phyloP scores from a whole-genome alignment of 2,797 vertebrate genomes.

The Chiloscyllium punctatum region DNA sequence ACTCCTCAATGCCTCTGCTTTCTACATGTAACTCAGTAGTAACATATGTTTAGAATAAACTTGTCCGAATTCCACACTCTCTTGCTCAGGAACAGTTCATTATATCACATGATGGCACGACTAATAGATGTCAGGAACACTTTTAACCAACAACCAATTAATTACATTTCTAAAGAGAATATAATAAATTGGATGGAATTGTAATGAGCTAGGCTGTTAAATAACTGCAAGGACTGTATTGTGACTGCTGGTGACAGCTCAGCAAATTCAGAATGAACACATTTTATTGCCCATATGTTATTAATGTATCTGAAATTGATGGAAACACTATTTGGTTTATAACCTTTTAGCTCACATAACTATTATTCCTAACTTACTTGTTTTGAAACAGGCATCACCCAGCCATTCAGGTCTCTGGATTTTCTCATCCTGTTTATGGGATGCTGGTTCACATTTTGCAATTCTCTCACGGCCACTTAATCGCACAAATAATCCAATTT shows the following conservation, averaged over 20 bases:
- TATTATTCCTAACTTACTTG: slow-evolving; percentile 16
- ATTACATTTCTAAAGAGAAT: neutral
- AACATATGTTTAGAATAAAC: neutral
- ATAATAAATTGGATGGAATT: neutral
- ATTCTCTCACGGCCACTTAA: neutral
- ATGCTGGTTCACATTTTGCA: neutral
- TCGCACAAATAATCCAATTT: neutral
- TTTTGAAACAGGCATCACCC: slow-evolving; percentile 6
- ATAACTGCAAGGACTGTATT: neutral
- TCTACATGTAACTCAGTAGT: neutral
- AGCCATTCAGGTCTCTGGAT: neutral
- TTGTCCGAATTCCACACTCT: neutral
- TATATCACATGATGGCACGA: neutral
- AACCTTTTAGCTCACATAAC: neutral
- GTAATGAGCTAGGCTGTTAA: neutral
- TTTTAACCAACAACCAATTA: slow-evolving; percentile 13
- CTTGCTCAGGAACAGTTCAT: neutral
- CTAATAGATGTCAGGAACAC: neutral
- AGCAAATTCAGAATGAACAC: neutral
- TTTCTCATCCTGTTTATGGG: slow-evolving; percentile 22
- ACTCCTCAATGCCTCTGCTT: neutral
- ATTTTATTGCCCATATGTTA: neutral
- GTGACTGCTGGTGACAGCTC: neutral
- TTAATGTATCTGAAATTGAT: slow-evolving; percentile 3
- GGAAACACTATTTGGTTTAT: slow-evolving; percentile 24